These are phyloP conservation scores for Triplophysa siluroides DNA, from an alignment of 2,113 vertebrate genomes.

Conservation along the genomic window DNA sequence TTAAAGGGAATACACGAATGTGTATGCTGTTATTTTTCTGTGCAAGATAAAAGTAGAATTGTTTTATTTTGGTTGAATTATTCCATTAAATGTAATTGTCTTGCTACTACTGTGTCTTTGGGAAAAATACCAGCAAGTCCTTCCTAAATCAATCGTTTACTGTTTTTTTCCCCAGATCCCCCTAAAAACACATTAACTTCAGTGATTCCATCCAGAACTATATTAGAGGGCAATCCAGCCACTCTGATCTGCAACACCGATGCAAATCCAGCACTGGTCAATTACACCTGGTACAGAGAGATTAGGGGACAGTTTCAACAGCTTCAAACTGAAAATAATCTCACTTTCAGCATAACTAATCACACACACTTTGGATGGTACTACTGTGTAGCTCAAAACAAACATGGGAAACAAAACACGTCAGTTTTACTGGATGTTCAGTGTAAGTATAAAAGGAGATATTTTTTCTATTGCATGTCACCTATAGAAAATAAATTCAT, in stretches of 20 bases:
- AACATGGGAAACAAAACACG: no score
- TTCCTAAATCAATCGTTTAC: background rate
- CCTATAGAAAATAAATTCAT: no score
- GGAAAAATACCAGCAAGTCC: no score
- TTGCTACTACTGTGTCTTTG: no score
- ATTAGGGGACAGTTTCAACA: conserved; percentile 48
- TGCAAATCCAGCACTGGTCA: conserved; percentile 60
- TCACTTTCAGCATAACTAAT: conserved; percentile 53
- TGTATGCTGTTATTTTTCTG: no score
- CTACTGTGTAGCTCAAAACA: no score
- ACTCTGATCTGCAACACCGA: conserved; percentile 64
- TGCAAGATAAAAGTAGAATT: no score
- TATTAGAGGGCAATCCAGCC: conserved; percentile 58
- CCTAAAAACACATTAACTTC: conserved; percentile 63
- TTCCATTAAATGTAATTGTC: no score
- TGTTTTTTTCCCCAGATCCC: conserved; percentile 56
- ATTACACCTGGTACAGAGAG: conserved; percentile 34
- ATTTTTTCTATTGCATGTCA: no score
- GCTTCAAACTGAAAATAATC: conserved; percentile 29
- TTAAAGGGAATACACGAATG: no score
- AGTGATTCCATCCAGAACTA: conserved; percentile 50
- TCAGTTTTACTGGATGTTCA: conserved; percentile 47
- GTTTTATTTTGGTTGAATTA: no score
- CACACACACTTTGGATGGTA: background rate
- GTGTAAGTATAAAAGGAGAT: conserved; percentile 47